Conservation (phyloP, 2,888 invertebrate genomes). For the Acanthacorydalis orientalis region DNA sequence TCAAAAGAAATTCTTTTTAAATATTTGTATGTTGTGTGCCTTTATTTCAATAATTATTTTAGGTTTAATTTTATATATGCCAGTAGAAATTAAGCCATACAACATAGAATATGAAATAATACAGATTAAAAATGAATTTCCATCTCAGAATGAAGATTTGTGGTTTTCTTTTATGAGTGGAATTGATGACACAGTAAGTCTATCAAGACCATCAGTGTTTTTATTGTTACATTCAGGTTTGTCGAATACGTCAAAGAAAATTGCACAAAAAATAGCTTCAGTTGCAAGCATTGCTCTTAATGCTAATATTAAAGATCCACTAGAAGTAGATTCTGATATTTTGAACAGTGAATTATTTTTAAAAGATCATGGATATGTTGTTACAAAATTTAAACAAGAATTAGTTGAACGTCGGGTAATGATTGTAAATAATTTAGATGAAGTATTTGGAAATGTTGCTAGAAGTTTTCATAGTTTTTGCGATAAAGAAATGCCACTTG, state of each 20-base stretch:
- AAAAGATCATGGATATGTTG: slow-evolving; percentile 18
- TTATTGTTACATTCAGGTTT: slow-evolving; percentile 22
- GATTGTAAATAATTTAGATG: slow-evolving; percentile 22
- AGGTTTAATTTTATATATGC: too few relatives aligned
- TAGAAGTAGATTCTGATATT: slow-evolving; percentile 16
- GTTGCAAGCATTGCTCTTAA: slow-evolving; percentile 18
- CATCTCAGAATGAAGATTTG: slow-evolving; percentile 19
- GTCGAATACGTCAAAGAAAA: slow-evolving; percentile 16
- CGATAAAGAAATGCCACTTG: slow-evolving; percentile 32
- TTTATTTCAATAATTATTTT: too few relatives aligned
- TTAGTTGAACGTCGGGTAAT: slow-evolving; percentile 18
- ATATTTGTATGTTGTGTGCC: too few relatives aligned
- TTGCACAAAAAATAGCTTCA: slow-evolving; percentile 20
- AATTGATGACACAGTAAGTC: slow-evolving; percentile 17
- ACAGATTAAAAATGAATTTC: slow-evolving; percentile 12
- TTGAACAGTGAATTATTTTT: slow-evolving; percentile 17
- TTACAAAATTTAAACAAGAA: slow-evolving; percentile 14
- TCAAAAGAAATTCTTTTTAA: too few relatives aligned
- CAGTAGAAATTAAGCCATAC: too few relatives aligned
- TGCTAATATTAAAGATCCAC: slow-evolving; percentile 13
- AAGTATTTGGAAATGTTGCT: slow-evolving; percentile 22
- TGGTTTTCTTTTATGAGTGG: slow-evolving; percentile 22
- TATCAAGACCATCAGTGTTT: slow-evolving; percentile 22
- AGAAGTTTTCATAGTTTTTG: slow-evolving; percentile 38
- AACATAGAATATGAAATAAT: neutral